Percentiles rank a stretch among this genome's conserved stretches.
Conservation (phyloP, 2,113 vertebrate genomes). For the Syngnathus typhle region DNA sequence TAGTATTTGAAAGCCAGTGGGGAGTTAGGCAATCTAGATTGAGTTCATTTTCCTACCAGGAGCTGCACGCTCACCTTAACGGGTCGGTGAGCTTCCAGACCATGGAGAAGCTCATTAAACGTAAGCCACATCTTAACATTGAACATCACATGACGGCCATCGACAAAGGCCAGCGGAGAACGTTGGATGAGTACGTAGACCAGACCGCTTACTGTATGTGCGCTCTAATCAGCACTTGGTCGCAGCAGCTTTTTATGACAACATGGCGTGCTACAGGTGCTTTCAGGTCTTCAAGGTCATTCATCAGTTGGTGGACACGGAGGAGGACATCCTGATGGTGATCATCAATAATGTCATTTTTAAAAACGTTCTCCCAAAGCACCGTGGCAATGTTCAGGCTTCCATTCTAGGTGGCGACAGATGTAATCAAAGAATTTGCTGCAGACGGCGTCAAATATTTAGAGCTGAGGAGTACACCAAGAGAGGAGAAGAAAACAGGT, state of each 20-base stretch:
- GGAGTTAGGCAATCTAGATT: background rate
- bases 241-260: background rate
- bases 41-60: conserved; percentile 64
- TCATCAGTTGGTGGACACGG: conserved; percentile 84
- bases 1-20: background rate
- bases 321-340: conserved; percentile 92
- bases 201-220: background rate
- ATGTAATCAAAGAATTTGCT: conserved; percentile 93
- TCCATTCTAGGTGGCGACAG: conserved; percentile 81
- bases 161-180: conserved; percentile 81
- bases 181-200: conserved; percentile 82
- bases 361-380: background rate
- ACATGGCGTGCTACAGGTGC: conserved; percentile 70
- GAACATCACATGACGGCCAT: conserved; percentile 82
- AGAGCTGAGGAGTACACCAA: conserved; percentile 91
- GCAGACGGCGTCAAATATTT: conserved; percentile 92
- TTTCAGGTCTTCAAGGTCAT: conserved; percentile 91
- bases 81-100: conserved; percentile 86
- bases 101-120: conserved; percentile 81
- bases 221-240: background rate
- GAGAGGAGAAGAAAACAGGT: conserved; percentile 75
- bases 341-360: conserved; percentile 1
- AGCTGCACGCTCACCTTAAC: conserved; percentile 95
- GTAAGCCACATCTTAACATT: conserved; percentile 83
- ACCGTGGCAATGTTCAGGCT: background rate